Conservation (phyloP, 2,888 invertebrate species). For the Agriopis aurantiaria region DNA sequence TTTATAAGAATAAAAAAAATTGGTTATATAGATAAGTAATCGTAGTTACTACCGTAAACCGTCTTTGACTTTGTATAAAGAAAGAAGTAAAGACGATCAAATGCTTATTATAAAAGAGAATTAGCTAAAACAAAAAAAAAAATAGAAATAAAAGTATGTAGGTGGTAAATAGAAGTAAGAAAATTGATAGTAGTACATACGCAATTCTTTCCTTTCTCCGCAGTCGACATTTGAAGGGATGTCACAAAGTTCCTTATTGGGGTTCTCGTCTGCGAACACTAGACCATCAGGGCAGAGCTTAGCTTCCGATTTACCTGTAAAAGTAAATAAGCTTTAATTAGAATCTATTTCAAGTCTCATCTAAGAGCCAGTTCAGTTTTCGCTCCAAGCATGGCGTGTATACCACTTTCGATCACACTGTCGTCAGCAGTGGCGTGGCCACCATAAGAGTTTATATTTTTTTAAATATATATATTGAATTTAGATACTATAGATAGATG, state of each 20-base stretch:
- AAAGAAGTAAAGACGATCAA: not conserved
- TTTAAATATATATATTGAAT: too few relatives aligned
- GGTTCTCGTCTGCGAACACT: slow-evolving; percentile 90
- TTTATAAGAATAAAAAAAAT: too few relatives aligned
- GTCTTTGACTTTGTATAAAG: too few relatives aligned
- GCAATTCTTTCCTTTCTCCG: slow-evolving; percentile 90
- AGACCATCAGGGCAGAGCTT: slow-evolving; percentile 92
- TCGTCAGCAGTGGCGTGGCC: too few relatives aligned
- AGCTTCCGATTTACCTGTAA: slow-evolving; percentile 85
- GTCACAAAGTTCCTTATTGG: slow-evolving; percentile 91
- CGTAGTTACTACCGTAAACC: not conserved
- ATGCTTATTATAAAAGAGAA: not conserved
- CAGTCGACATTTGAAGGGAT: slow-evolving; percentile 93
- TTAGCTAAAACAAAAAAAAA: too few relatives aligned
- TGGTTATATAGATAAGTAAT: not conserved
- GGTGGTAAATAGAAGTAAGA: too few relatives aligned
- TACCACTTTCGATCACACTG: too few relatives aligned
- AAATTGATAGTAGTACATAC: slow-evolving; percentile 83
- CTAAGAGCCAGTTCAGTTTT: not conserved
- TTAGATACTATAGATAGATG: too few relatives aligned
- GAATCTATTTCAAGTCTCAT: not conserved
- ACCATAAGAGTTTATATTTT: too few relatives aligned
- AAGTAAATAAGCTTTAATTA: slow-evolving; percentile 13
- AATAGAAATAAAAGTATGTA: not conserved
- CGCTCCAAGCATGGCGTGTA: too few relatives aligned